These are phyloP conservation scores for Calameuta pallipes DNA, from an alignment of 2,888 invertebrate species.

Conservation along the genomic window DNA sequence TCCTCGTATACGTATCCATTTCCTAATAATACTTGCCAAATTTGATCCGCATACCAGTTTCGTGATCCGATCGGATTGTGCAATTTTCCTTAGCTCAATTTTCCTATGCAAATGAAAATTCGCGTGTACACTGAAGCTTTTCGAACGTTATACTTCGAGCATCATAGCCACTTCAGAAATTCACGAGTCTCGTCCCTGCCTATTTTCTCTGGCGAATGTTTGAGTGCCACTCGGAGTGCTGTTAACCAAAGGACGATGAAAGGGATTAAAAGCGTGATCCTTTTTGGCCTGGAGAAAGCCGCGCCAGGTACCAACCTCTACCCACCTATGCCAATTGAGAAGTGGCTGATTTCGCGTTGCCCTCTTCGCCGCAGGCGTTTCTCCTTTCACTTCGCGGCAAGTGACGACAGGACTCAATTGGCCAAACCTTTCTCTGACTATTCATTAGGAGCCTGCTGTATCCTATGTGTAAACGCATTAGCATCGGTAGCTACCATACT, in stretches of 20 bases:
- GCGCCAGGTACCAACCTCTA: background rate
- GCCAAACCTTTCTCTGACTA: constrained; percentile 14
- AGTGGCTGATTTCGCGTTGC: background rate
- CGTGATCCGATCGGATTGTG: background rate
- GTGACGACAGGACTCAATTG: background rate
- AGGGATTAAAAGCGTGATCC: constrained; percentile 22
- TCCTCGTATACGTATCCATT: background rate
- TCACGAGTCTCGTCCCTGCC: background rate
- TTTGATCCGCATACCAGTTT: background rate
- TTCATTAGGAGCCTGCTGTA: constrained; percentile 38
- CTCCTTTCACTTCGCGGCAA: background rate
- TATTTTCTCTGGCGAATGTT: background rate
- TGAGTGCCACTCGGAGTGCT: background rate
- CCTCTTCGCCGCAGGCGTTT: background rate
- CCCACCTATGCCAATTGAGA: background rate
- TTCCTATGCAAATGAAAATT: background rate
- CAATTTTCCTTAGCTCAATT: background rate
- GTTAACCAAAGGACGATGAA: background rate
- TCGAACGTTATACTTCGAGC: background rate
- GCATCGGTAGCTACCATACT: background rate
- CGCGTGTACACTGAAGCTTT: background rate
- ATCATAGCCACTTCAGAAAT: background rate
- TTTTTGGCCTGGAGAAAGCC: background rate
- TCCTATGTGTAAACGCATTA: background rate
- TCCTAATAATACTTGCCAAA: background rate